Evolutionary conservation across 2,888 invertebrate genomes (phyloP).

Genomic region (Acleris laterana): DNA sequence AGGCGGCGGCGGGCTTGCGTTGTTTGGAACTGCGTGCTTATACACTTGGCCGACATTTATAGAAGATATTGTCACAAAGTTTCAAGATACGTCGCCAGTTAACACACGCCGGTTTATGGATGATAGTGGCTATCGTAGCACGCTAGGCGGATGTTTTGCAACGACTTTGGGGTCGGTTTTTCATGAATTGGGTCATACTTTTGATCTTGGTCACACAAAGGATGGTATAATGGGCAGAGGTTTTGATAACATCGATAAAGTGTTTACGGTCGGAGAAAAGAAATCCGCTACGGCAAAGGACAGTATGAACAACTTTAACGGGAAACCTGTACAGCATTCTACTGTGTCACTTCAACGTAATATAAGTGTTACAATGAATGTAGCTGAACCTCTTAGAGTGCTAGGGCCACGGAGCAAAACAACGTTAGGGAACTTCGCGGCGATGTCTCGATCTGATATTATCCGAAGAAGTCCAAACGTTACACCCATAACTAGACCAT

Average conservation of each 20-base stretch:
- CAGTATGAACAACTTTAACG: constrained; percentile 83
- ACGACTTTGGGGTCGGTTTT: constrained; percentile 95
- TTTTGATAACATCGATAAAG: constrained; percentile 92
- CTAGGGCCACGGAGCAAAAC: constrained; percentile 82
- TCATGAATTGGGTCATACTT: constrained; percentile 97
- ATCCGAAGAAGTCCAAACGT: constrained; percentile 78
- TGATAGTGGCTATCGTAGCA: constrained; percentile 95
- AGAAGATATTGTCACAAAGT: constrained; percentile 86
- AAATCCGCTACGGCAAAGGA: constrained; percentile 74
- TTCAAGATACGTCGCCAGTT: constrained; percentile 83
- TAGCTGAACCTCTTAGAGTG: constrained; percentile 80
- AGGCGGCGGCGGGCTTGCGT: constrained; percentile 95
- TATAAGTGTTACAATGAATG: constrained; percentile 86
- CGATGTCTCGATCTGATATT: constrained; percentile 76
- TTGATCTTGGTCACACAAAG: constrained; percentile 95
- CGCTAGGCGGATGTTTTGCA: constrained; percentile 93
- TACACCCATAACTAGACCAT: constrained; percentile 81
- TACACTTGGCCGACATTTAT: constrained; percentile 94
- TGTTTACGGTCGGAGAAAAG: constrained; percentile 87
- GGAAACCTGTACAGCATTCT: constrained; percentile 86
- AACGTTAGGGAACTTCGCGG: constrained; percentile 79
- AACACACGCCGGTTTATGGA: constrained; percentile 92
- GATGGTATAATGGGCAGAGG: constrained; percentile 97
- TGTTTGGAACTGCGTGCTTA: constrained; percentile 95
- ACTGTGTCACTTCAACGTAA: constrained; percentile 85